Evolutionary conservation across 1,140 invertebrate genomes (phyloP).

Genomic region (Aporrectodea caliginosa): DNA sequence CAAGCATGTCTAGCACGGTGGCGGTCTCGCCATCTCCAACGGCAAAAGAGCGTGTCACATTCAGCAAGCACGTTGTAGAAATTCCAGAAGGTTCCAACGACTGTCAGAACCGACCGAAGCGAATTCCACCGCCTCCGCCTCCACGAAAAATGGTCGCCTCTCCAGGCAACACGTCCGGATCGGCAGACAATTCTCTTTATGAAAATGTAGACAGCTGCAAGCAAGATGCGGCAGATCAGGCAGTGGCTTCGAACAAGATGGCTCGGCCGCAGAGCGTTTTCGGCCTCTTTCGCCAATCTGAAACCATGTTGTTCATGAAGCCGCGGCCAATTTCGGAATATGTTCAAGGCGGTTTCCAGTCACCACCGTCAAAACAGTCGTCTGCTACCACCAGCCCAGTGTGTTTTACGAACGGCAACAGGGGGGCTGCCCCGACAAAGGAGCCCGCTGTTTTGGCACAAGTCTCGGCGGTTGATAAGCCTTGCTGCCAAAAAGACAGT

Average conservation of each 20-base stretch:
- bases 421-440: too few relatives aligned
- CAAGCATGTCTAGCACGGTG: too few relatives aligned
- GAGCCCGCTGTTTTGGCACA: too few relatives aligned
- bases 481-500: not conserved
- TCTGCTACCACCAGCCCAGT: too few relatives aligned
- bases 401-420: too few relatives aligned
- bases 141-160: not conserved
- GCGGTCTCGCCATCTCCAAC: too few relatives aligned
- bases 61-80: conserved; percentile 12
- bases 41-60: conserved; percentile 9
- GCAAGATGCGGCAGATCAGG: not conserved
- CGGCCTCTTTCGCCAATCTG: not conserved
- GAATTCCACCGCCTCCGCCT: not conserved
- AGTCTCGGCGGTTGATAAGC: not conserved
- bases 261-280: not conserved
- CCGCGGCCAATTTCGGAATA: not conserved
- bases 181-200: too few relatives aligned
- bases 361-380: too few relatives aligned
- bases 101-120: too few relatives aligned
- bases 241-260: not conserved
- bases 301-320: not conserved
- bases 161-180: too few relatives aligned
- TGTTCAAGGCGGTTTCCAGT: not conserved
- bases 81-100: too few relatives aligned
- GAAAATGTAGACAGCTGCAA: not conserved